Conservation (phyloP, 1,140 invertebrate species). For the Neoseiulus cucumeris region DNA sequence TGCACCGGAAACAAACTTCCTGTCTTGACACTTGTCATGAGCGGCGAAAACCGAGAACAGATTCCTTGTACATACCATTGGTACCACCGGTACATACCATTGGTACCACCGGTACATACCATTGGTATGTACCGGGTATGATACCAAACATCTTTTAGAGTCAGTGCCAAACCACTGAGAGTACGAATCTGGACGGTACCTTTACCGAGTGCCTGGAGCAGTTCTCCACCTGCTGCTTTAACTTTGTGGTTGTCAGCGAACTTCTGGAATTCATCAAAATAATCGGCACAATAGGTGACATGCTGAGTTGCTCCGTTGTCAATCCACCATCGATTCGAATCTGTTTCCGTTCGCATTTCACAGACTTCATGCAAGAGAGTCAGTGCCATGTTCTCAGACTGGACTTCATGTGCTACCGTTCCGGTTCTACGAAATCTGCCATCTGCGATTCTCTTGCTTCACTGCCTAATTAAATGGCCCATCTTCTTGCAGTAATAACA, state of each 20-base stretch:
- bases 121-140: no score
- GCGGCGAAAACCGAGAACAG: no score
- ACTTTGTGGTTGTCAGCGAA: not conserved
- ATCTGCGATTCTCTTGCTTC: not conserved
- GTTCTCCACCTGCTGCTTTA: not conserved
- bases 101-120: no score
- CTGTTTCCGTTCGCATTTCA: not conserved
- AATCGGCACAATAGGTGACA: not conserved
- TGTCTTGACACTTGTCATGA: no score
- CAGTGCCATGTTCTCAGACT: not conserved
- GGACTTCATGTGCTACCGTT: not conserved
- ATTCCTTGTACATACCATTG: no score
- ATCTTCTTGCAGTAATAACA: conserved; percentile 6
- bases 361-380: not conserved
- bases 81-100: no score
- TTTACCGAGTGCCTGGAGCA: not conserved
- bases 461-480: not conserved
- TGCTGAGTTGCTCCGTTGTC: conserved; percentile 12
- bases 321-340: not conserved
- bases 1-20: no score
- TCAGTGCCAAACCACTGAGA: no score
- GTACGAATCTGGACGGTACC: not conserved
- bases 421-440: not conserved
- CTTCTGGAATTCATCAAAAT: not conserved
- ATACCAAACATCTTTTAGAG: no score